phyloP scores from a whole-genome alignment of 2,888 invertebrate genomes.

The Lithophane leautieri region DNA sequence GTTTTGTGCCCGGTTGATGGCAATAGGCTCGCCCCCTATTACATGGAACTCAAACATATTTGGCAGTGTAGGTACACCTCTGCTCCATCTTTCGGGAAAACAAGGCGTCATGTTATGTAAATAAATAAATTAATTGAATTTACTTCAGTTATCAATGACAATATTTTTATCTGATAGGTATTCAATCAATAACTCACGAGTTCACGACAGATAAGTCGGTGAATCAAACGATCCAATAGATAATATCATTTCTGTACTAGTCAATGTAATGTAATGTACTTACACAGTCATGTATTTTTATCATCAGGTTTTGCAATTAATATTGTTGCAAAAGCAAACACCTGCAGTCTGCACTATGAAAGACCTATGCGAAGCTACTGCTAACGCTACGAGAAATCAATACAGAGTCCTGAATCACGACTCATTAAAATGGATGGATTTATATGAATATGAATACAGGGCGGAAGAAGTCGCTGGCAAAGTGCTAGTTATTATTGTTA shows the following conservation, averaged over 20 bases:
- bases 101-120: too few relatives aligned
- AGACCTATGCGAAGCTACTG: neutral
- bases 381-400: neutral
- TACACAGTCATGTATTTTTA: neutral
- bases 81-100: too few relatives aligned
- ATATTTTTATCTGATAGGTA: slow-evolving; percentile 13
- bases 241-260: neutral
- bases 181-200: neutral
- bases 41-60: too few relatives aligned
- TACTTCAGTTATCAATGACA: neutral
- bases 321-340: neutral
- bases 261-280: neutral
- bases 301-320: neutral
- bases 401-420: neutral
- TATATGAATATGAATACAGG: neutral
- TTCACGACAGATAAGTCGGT: neutral
- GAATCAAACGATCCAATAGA: neutral
- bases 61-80: too few relatives aligned
- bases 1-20: too few relatives aligned
- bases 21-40: too few relatives aligned
- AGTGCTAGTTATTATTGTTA: neutral
- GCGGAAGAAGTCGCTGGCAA: neutral
- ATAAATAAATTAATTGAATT: neutral
- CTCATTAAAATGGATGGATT: neutral
- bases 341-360: too few relatives aligned